These are phyloP conservation scores for Cryptus viduatorius DNA, from an alignment of 2,888 invertebrate species.

Conservation along the genomic window DNA sequence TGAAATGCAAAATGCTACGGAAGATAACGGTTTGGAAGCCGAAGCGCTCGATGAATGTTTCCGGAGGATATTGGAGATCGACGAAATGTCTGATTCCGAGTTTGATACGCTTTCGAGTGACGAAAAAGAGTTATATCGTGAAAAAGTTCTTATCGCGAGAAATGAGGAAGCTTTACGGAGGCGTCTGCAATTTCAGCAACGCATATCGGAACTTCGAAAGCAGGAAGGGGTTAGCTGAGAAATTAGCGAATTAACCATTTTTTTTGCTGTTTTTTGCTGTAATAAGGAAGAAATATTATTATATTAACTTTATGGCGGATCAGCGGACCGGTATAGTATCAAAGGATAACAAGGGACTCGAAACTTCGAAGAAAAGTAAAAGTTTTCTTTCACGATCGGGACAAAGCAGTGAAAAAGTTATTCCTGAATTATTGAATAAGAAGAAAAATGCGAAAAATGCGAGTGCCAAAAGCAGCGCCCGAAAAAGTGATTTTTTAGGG, in stretches of 20 bases:
- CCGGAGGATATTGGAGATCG: constrained; percentile 67
- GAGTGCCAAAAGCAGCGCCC: constrained; percentile 50
- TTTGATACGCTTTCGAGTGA: constrained; percentile 74
- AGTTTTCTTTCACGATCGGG: constrained; percentile 18
- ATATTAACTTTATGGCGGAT: background rate
- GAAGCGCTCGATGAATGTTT: constrained; percentile 44
- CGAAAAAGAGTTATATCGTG: constrained; percentile 73
- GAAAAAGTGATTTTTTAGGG: constrained; percentile 55
- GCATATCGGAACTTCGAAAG: constrained; percentile 60
- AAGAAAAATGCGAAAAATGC: constrained; percentile 51
- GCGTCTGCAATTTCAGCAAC: constrained; percentile 66
- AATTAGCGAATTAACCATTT: background rate
- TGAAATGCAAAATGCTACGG: constrained; percentile 24
- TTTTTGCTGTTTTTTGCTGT: background rate
- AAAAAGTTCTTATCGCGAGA: constrained; percentile 70
- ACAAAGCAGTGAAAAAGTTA: constrained; percentile 49
- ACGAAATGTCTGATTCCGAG: constrained; percentile 75
- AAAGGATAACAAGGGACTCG: constrained; percentile 11
- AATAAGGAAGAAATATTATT: background rate
- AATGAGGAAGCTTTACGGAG: constrained; percentile 69
- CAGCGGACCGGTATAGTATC: background rate
- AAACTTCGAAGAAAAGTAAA: constrained; percentile 41
- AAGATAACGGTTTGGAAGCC: background rate
- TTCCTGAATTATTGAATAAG: constrained; percentile 47
- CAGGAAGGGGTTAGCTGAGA: constrained; percentile 57